These are phyloP conservation scores for Gorilla gorilla DNA, from an alignment of 2,113 vertebrate genomes.

Conservation along the genomic window DNA sequence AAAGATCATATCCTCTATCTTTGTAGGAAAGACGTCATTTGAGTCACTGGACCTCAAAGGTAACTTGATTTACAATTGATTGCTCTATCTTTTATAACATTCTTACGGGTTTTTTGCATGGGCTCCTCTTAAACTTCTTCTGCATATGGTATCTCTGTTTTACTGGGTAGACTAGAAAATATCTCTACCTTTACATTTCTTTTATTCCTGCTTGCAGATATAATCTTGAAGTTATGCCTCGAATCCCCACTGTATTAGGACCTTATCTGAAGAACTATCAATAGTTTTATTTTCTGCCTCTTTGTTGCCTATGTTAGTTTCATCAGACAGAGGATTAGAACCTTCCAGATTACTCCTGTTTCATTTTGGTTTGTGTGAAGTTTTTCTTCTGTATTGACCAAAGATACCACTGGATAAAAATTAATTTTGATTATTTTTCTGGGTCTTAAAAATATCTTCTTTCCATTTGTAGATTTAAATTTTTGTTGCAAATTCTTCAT, in stretches of 20 bases:
- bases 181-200: background rate
- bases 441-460: background rate
- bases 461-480: background rate
- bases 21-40: background rate
- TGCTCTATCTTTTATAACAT: background rate
- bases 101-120: background rate
- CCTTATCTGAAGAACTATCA: background rate
- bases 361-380: background rate
- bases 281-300: background rate
- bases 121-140: background rate
- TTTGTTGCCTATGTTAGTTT: background rate
- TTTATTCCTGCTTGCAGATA: background rate
- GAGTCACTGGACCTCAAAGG: background rate
- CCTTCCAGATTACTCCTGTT: background rate
- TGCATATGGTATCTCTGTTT: background rate
- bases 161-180: background rate
- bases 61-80: background rate
- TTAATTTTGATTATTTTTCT: slow-evolving; percentile 40
- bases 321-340: background rate
- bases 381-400: background rate
- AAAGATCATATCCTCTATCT: background rate
- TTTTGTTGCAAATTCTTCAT: slow-evolving; percentile 9
- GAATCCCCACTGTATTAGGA: background rate
- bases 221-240: background rate
- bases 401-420: slow-evolving; percentile 19